Base-by-base conservation (phyloP, 2,797 vertebrate species). In the Sebastes variabilis region DNA sequence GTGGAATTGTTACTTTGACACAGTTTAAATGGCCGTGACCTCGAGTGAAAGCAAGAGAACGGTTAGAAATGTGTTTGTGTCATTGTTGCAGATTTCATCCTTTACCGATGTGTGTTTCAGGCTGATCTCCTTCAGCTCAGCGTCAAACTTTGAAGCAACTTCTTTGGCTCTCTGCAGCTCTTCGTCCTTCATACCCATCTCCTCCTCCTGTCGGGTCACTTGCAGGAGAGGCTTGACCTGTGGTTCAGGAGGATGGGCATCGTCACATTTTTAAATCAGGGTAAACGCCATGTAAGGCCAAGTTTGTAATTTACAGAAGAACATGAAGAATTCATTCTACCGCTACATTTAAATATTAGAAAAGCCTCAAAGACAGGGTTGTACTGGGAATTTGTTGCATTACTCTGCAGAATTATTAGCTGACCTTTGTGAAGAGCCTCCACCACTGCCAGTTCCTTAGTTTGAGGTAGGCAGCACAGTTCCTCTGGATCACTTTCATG, bases 401-500 rank as follows among this genome's bases (percentile, higher is more conserved):
- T 24, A 24, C 20, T 4, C 8, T 22, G 42, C 25, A 42, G 9
- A 74, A 60, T 34, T 8, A 73, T 24, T 1, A 24, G 11, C 93
- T 92, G 84, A 97, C 98, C 95, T 99, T 99, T 74, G 98, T 99
- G 92, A 99, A 99, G 52, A 99, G 97, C 72, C 98, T 95, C 98
- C 98, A 99, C 98, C 98, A 99, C 78, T 99, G 98, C 98, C 98
- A 99, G 93, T 99, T 99, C 76, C 97, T 97, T 72, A 99, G 96
- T 93, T 98, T 99, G 94, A 99, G 97, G 94, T 99, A 99, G 88
- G 98, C 98, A 14, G 98, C 97, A 16, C 98, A 99, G 67, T 99
- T 99, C 88, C 98, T 97, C 89, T 99, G 98, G 83, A 99, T 98
- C 80, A 99, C 98, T 87, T 97, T 99, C 98, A 99, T 99, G 91